Percentiles rank a stretch among this genome's conserved stretches.
phyloP scores from a whole-genome alignment of 2,888 invertebrate species.

The Ceraclea dissimilis region DNA sequence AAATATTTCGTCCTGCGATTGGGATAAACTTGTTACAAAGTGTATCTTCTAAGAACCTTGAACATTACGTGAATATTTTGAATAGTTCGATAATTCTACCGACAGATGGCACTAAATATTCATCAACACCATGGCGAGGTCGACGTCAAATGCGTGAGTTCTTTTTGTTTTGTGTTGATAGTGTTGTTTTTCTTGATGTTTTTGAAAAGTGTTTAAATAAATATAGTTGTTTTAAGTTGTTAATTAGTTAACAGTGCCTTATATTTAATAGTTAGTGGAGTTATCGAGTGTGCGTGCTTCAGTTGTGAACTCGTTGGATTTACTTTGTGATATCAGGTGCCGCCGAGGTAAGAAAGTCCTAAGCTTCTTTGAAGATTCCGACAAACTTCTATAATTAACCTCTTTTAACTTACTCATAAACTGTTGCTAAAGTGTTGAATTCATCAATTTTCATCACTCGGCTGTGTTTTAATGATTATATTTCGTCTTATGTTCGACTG shows the following conservation, averaged over 20 bases:
- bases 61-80: constrained; percentile 4
- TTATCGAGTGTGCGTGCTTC: constrained; percentile 28
- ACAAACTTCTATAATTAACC: constrained; percentile 22
- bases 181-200: constrained; percentile 40
- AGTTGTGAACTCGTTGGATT: constrained; percentile 35
- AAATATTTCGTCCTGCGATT: no score
- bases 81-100: not conserved
- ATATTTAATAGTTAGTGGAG: constrained; percentile 10
- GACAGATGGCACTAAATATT: constrained; percentile 13
- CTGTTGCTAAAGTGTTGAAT: constrained; percentile 5
- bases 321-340: constrained; percentile 46
- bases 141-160: constrained; percentile 43
- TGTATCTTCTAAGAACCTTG: not conserved
- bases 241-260: constrained; percentile 14
- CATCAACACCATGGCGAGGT: constrained; percentile 43
- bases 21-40: not conserved
- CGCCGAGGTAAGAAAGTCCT: constrained; percentile 44
- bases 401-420: constrained; percentile 14
- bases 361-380: constrained; percentile 23
- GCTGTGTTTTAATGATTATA: not conserved
- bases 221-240: constrained; percentile 13
- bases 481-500: not conserved
- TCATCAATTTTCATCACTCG: not conserved
- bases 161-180: constrained; percentile 45
- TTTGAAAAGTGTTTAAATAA: constrained; percentile 29